A percentile compares a stretch with the other conserved stretches of the same genome.
phyloP scores from a whole-genome alignment of 2,797 vertebrate species.

The Muraenolepis orangiensis region DNA sequence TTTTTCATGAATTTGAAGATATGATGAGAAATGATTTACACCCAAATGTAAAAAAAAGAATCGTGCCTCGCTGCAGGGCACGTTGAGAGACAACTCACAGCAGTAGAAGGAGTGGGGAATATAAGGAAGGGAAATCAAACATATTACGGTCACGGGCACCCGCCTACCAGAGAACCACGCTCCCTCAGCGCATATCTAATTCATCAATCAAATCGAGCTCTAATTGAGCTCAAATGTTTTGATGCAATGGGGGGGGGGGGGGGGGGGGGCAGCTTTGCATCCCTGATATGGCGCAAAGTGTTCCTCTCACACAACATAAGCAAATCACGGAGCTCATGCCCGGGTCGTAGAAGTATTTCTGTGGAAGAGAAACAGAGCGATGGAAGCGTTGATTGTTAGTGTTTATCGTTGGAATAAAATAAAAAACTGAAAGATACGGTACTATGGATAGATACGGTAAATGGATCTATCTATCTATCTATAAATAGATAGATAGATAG shows the following conservation, averaged over 20 bases:
- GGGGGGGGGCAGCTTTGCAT: slow-evolving; percentile 32
- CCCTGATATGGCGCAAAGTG: slow-evolving; percentile 27
- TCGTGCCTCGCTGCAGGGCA: slow-evolving; percentile 24
- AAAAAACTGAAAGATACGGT: neutral
- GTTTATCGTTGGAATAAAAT: neutral
- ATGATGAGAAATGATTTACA: slow-evolving; percentile 50
- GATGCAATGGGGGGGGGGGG: slow-evolving; percentile 31
- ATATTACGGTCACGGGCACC: slow-evolving; percentile 32
- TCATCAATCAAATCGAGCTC: slow-evolving; percentile 23
- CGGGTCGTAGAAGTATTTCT: neutral
- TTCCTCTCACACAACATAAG: slow-evolving; percentile 29
- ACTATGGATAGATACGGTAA: too few relatives aligned
- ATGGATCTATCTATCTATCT: too few relatives aligned
- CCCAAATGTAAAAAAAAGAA: slow-evolving; percentile 31
- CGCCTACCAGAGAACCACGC: slow-evolving; percentile 29
- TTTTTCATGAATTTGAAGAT: slow-evolving; percentile 51
- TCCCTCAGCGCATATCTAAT: slow-evolving; percentile 38
- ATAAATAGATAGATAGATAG: neutral
- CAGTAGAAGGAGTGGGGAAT: neutral
- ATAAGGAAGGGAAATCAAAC: slow-evolving; percentile 28
- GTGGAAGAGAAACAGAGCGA: neutral
- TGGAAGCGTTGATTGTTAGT: neutral
- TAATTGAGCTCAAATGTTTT: slow-evolving; percentile 17
- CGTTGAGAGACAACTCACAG: slow-evolving; percentile 24
- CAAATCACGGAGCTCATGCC: slow-evolving; percentile 36